phyloP scores from a whole-genome alignment of 64 coral and sea anemone species.

The Dendrophyllia cribrosa region DNA sequence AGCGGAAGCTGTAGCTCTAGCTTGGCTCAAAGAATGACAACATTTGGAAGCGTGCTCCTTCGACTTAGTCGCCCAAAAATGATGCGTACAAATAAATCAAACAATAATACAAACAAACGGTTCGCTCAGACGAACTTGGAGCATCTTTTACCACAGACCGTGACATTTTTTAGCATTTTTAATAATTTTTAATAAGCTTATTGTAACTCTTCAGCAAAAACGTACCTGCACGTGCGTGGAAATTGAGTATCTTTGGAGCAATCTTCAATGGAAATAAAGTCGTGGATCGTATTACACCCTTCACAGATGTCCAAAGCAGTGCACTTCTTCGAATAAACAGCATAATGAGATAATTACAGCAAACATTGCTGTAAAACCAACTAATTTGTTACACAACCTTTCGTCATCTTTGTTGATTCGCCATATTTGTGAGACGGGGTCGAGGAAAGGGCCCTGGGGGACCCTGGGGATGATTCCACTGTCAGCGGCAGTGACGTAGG shows the following conservation, averaged over 20 bases:
- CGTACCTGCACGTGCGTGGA: slow-evolving; percentile 19
- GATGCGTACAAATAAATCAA: too few relatives aligned
- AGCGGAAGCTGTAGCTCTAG: too few relatives aligned
- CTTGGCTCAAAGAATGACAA: too few relatives aligned
- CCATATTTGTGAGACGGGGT: background rate
- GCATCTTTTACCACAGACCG: too few relatives aligned
- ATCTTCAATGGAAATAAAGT: background rate
- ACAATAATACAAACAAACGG: too few relatives aligned
- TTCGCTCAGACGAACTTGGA: too few relatives aligned
- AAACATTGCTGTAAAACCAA: background rate
- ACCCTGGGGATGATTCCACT: too few relatives aligned
- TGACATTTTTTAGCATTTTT: too few relatives aligned
- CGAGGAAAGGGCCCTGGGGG: too few relatives aligned
- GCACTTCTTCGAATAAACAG: slow-evolving; percentile 5
- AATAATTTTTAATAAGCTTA: too few relatives aligned
- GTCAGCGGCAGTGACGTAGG: background rate
- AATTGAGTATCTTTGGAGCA: background rate
- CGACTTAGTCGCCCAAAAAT: too few relatives aligned
- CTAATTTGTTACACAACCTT: background rate
- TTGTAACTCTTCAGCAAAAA: background rate
- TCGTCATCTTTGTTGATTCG: background rate
- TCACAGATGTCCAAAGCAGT: background rate
- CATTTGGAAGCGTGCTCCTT: too few relatives aligned
- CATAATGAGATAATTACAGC: background rate
- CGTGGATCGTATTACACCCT: background rate